Percentiles rank a stretch among this genome's conserved stretches.
Evolutionary conservation across 1,140 invertebrate genomes (phyloP).

Genomic region (Notospermus geniculatus): DNA sequence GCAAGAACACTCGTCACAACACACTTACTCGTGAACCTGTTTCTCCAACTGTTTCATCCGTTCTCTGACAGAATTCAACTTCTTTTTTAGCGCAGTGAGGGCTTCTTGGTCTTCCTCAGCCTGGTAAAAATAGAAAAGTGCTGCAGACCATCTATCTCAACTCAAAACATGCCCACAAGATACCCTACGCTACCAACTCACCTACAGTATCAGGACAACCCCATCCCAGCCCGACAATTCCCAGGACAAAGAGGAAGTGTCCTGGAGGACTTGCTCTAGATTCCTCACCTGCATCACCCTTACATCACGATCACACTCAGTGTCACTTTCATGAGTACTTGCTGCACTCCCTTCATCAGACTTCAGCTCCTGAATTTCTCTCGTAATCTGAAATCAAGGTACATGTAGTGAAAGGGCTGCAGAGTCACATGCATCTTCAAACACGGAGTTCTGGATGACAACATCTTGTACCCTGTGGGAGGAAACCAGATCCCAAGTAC

Average conservation of each 20-base stretch:
- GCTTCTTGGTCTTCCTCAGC: slow-evolving; percentile 27
- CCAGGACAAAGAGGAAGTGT: too few relatives aligned
- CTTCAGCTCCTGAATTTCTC: slow-evolving; percentile 15
- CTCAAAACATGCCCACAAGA: too few relatives aligned
- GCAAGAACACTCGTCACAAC: not conserved
- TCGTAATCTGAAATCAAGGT: slow-evolving; percentile 11
- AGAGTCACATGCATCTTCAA: too few relatives aligned
- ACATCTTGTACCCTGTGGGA: too few relatives aligned
- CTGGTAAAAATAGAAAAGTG: not conserved
- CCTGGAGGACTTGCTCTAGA: not conserved
- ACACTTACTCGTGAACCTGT: slow-evolving; percentile 43
- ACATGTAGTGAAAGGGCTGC: too few relatives aligned
- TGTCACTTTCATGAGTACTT: slow-evolving; percentile 26
- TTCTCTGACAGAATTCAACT: slow-evolving; percentile 36
- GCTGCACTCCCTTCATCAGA: not conserved
- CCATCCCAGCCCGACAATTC: too few relatives aligned
- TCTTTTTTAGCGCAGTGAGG: slow-evolving; percentile 21
- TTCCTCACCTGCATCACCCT: slow-evolving; percentile 20
- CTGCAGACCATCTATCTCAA: too few relatives aligned
- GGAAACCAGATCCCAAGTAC: too few relatives aligned
- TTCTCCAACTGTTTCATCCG: slow-evolving; percentile 42
- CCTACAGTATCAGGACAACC: too few relatives aligned
- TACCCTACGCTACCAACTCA: too few relatives aligned
- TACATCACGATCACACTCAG: slow-evolving; percentile 35
- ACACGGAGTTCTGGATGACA: too few relatives aligned